Conservation (phyloP, 2,797 vertebrate species). For the Silurus aristotelis region DNA sequence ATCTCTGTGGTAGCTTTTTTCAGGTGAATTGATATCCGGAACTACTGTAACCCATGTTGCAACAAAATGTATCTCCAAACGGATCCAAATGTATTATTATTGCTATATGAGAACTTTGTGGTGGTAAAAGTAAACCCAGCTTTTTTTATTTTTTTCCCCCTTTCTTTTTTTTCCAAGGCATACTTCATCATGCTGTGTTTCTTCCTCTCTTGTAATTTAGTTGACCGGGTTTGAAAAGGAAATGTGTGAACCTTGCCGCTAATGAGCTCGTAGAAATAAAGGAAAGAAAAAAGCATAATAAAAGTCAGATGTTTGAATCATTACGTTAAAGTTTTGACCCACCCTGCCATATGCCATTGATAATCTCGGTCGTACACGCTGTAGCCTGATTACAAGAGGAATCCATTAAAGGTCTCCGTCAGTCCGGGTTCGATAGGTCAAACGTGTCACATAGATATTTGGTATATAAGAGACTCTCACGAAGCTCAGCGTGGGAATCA, state of each 20-base stretch:
- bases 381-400: conserved; percentile 18
- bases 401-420: background rate
- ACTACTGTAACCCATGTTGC: too few relatives aligned
- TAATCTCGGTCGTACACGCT: background rate
- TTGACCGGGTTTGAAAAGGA: background rate
- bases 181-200: background rate
- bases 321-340: background rate
- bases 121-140: background rate
- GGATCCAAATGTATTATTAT: too few relatives aligned
- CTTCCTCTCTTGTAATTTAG: background rate
- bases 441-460: background rate
- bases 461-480: background rate
- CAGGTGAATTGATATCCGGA: too few relatives aligned
- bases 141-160: too few relatives aligned
- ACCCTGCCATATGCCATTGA: conserved; percentile 1
- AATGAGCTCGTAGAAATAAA: conserved; percentile 3
- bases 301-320: conserved; percentile 17
- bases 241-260: background rate
- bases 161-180: too few relatives aligned
- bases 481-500: background rate
- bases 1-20: too few relatives aligned
- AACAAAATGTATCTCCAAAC: too few relatives aligned
- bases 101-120: background rate
- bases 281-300: background rate
- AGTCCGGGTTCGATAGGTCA: background rate